Evolutionary conservation across 2,113 vertebrate genomes (phyloP), one percentile per base, ranked within the genome.

Genomic region (Bostrychus sinensis): DNA sequence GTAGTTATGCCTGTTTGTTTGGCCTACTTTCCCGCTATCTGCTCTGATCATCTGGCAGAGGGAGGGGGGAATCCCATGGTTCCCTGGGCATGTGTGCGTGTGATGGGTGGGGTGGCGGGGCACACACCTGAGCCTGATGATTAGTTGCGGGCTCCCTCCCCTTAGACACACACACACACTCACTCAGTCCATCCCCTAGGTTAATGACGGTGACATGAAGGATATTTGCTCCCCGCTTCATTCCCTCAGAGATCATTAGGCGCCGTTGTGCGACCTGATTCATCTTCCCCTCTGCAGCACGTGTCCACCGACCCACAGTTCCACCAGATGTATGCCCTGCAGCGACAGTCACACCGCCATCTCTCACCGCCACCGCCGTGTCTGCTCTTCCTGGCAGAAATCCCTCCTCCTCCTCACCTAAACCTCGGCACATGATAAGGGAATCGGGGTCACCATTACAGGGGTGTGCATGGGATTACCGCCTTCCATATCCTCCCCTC

Each of bases 311-410:
- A 77, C 74, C 71, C 70, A 53, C 66, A 39, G 78, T 81, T 90
- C 85, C 68, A 81, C 75, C 88, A 90, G 86, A 90, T 88, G 86
- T 82, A 80, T 76, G 83, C 83, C 88, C 84, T 25, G 71, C 71
- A 72, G 88, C 88, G 66, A 65, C 45, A 66, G 56, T 55, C n/a
- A 0, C 59, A 8, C 72, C 69, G 79, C 81, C 79, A 78, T 85
- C 74, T 66, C 78, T 81, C 79, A 64, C 71, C 69, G 30, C 62
- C 70, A 56, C 64, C 66, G 51, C 67, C 65, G 54, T 62, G 54
- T 75, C 36, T 74, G 66, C 69, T 58, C 67, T 75, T 71, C 74
- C 71, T 85, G 85, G 78, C 75, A 77, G 75, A 53, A 23, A 57
- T 8, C 43, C 42, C 50, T 64, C 45, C n/a, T n/a, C 14, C 45